Base-by-base conservation (phyloP, 2,888 invertebrate genomes). In the Dione juno region DNA sequence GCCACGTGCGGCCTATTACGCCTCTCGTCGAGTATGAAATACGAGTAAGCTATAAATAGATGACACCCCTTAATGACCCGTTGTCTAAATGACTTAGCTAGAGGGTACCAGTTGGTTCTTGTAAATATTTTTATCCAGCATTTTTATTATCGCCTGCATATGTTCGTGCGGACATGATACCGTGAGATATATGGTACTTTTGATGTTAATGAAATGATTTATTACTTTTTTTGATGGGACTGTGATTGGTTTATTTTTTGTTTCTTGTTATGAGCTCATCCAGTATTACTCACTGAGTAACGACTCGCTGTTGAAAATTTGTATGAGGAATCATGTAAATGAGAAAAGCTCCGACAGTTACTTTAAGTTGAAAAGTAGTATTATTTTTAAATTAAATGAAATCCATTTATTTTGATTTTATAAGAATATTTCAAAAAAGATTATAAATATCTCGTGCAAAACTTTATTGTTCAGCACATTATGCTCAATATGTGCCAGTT, bases 1-100 rank as follows among this genome's bases (percentile, higher is more conserved):
- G 83, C 85, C 92, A 89, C 89, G 89, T 91, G 92, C 87, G 82
- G 81, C 81, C 85, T 86, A 89, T 90, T 89, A 90, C 85, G 83
- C 81, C 84, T 86, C 87, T 85, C 85, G 79, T 81, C 86, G 78
- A 80, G 83, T 87, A 87, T 89, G 89, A 89, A 87, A 89, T 88
- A 89, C 84, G 88, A 88, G 84, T 78, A 79, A 80, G 67, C 82
- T 86, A 88, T 82, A 86, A 84, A 86, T 87, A 87, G 82, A 82
- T 67, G 78, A 78, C 83, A 82, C 81, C 84, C 87, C 87, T 83
- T 88, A 89, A 90, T 88, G 89, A 88, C 79, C 82, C 83, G 82
- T 89, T 90, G 89, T 89, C 88, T 83, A 80, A 83, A 78, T 77
- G 81, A 78, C 76, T 80, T 77, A 78, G 81, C 79, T 77, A 81